Evolutionary conservation across 2,113 vertebrate genomes (phyloP), one percentile per base, ranked within the genome.

Genomic region (Microcebus murinus): DNA sequence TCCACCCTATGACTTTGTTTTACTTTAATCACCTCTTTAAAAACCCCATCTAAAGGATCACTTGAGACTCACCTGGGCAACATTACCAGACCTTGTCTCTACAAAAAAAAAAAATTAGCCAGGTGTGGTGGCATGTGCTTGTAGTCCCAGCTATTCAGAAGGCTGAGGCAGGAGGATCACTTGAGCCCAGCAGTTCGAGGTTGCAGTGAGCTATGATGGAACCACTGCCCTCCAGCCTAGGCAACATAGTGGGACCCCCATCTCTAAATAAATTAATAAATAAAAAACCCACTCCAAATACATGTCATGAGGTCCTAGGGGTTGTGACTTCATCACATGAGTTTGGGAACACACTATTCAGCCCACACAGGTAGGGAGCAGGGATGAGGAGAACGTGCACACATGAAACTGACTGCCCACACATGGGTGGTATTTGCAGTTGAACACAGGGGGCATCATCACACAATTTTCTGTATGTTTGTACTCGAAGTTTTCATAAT

Each of bases 361-460:
- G 34, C 65, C 42, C 86, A 6, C 17, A n/a, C 31, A 27, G 34
- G 25, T 18, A 39, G 12, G 31, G 50, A 27, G 23, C 42, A 65
- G 36, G 34, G 11, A 45, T 8, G 23, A 63, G 11, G 42, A 77
- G 20, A 57, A 85, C 45, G 4, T n/a, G 8, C 27, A 39, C 55
- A 29, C 34, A 29, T 1, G 23, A 59, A 48, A 45, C 18, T 5
- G 20, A 42, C 23, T 21, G 50, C 2, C 36, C 29, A 14, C 0
- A 29, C 81, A 42, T 10, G 0, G 9, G 23, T 3, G 15, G 3
- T 4, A 25, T 31, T 3, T 2, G 21, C 59, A 42, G 52, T 4
- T 34, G 34, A 25, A 21, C 3, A 20, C 0, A 23, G 1, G 48
- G 15, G 1, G 17, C 8, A 14, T 67, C 6, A 11, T 14, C 17